Base-by-base conservation (phyloP, 1,140 invertebrate genomes). In the Sycobia sp. region DNA sequence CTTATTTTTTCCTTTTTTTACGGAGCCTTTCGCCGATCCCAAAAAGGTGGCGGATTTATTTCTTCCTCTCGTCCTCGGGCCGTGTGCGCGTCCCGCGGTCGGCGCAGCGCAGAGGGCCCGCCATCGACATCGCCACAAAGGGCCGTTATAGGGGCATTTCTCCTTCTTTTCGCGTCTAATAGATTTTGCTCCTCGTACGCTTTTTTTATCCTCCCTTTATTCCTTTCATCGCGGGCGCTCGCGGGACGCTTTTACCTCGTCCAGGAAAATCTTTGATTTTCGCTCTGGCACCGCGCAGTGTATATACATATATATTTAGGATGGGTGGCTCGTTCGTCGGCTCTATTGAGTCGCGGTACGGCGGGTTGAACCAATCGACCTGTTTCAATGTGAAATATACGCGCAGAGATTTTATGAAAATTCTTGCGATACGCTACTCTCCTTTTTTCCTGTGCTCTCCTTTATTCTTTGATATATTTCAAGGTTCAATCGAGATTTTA, bases 181-280 rank as follows among this genome's bases (percentile, higher is more conserved):
- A n/a, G 22, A n/a, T 29, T n/a, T 49, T n/a, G 20, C 23, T 36
- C 39, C 29, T 53, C 16, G 29, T 23, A 10, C 20, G 27, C 5
- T 36, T 54, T 46, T 27, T 36, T 38, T 25, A 43, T 41, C 46
- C 20, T 34, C 29, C 1, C 18, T 9, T 50, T 59, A 36, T 54
- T 38, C 32, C 41, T 62, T 54, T 47, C 32, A 53, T 61, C 8
- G 7, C 7, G 13, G 25, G 47, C 22, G 32, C 18, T 34, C 36
- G n/a, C 13, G 25, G 1, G 27, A n/a, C 9, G 7, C 27, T 50
- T 32, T 9, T 50, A 50, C 8, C n/a, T 18, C 9, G 8, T 8
- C 9, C 5, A 20, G 38, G 32, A 51, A 51, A 64, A 64, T 51
- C 62, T 64, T 43, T 64, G 54, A 58, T 64, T 64, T 64, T 64